Conservation (phyloP, 2,113 vertebrate genomes). For the Dryoscopus gambensis region DNA sequence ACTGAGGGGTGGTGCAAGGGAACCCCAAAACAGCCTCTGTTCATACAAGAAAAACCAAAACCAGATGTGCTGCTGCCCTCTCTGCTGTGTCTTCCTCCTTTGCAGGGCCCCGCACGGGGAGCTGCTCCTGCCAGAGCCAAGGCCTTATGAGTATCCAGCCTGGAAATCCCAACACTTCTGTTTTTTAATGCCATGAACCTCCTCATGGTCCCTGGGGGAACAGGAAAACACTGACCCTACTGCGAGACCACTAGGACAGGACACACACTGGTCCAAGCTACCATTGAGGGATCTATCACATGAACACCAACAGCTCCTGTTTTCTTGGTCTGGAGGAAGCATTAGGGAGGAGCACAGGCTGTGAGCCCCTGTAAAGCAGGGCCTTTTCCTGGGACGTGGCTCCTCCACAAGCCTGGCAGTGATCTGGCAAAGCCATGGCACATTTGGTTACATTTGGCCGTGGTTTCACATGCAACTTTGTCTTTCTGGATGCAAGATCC, state of each 20-base stretch:
- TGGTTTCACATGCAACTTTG: not conserved
- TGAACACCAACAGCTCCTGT: not conserved
- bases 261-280: not conserved
- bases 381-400: not conserved
- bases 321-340: not conserved
- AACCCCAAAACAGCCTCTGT: not conserved
- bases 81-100: not conserved
- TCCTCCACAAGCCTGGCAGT: not conserved
- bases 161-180: not conserved
- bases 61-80: not conserved
- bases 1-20: rapidly evolving
- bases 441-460: rapidly evolving
- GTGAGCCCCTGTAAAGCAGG: not conserved
- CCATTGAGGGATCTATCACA: rapidly evolving
- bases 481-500: not conserved
- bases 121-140: not conserved
- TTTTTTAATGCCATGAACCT: not conserved
- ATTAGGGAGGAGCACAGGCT: not conserved
- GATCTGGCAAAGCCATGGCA: not conserved
- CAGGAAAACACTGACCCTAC: not conserved
- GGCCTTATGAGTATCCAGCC: not conserved
- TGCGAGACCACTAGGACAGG: rapidly evolving
- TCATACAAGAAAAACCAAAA: not conserved
- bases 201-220: not conserved
- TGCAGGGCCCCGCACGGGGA: not conserved